These are phyloP conservation scores for Neosilurus mollespiculum DNA, from an alignment of 2,797 vertebrate species.

Conservation along the genomic window DNA sequence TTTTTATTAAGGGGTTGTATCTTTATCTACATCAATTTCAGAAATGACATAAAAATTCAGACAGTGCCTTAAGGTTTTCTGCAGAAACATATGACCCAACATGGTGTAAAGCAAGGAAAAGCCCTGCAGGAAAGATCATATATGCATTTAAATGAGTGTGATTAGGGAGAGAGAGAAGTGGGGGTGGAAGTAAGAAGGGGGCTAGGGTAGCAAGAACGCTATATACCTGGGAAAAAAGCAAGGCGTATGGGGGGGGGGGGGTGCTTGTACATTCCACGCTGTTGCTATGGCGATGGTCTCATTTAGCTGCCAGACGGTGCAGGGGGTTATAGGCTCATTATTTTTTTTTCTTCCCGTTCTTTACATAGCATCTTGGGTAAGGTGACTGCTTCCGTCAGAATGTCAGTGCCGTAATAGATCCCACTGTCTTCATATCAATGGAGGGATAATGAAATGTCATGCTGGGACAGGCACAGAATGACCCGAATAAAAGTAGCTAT, in stretches of 20 bases:
- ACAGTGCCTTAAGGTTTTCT: neutral
- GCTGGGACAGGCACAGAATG: slow-evolving; percentile 25
- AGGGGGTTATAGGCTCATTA: slow-evolving; percentile 32
- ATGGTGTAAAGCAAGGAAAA: slow-evolving; percentile 19
- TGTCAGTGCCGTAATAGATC: slow-evolving; percentile 47
- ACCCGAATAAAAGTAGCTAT: neutral
- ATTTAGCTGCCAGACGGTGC: slow-evolving; percentile 50
- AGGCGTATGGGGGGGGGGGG: slow-evolving; percentile 43
- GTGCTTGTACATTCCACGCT: slow-evolving; percentile 52
- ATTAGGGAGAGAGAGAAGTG: slow-evolving; percentile 8
- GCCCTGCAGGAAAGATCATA: slow-evolving; percentile 6
- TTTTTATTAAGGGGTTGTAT: too few relatives aligned
- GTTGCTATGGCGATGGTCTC: slow-evolving; percentile 70
- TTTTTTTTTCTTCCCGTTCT: slow-evolving; percentile 31
- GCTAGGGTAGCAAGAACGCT: slow-evolving; percentile 4
- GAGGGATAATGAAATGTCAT: slow-evolving; percentile 5
- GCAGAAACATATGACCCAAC: slow-evolving; percentile 16
- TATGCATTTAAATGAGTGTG: slow-evolving; percentile 43
- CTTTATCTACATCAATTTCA: neutral
- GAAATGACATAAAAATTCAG: neutral
- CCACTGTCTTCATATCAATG: neutral
- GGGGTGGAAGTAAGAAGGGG: slow-evolving; percentile 27
- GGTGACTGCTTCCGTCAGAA: slow-evolving; percentile 50
- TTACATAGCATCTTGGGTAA: slow-evolving; percentile 50
- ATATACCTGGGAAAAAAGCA: slow-evolving; percentile 68